Base-by-base conservation (phyloP, 2,113 vertebrate genomes). In the Halcyon malimbica region DNA sequence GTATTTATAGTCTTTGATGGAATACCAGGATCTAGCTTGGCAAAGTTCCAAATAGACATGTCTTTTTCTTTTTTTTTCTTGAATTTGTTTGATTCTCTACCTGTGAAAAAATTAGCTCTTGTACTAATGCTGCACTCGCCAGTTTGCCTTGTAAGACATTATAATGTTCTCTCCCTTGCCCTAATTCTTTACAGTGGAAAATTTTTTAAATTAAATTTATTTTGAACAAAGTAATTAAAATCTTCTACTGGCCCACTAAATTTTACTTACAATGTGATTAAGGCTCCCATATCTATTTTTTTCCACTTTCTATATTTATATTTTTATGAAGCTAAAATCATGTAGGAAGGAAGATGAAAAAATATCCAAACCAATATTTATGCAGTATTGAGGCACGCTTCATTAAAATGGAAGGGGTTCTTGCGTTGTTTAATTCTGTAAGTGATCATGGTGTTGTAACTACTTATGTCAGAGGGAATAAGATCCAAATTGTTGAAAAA, bases 131-230 rank as follows among this genome's bases (percentile, higher is more conserved):
- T 53, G 6, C 48, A 7, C 6, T 71, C 7, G 42, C 3, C 23
- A 2, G 74, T 92, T 81, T 4, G 2, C 14, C 25, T 57, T 46
- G 21, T 80, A 51, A 86, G 60, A 23, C 5, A 7, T 8, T 44
- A 21, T 63, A 33, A 24, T 82, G 4, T 83, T 89, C 46, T 60
- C 13, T 39, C 9, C 6, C 31, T 68, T 90, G 80, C 35, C 65
- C 80, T 93, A 87, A 64, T 94, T 96, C 20, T 87, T 78, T 41
- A 18, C 17, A 37, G 33, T 82, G 80, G 26, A 87, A 89, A 51
- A 35, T 37, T 83, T 71, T 73, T 94, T 95, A 90, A 89, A 94
- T 92, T 95, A 92, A 77, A 86, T 87, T 81, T 57, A 15, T 87
- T 9, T 75, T 76, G 89, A 94, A 71, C 64, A 87, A 78, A 59